phyloP scores from a whole-genome alignment of 92 coral and sea anemone genomes.

The Zoanthus sociatus region DNA sequence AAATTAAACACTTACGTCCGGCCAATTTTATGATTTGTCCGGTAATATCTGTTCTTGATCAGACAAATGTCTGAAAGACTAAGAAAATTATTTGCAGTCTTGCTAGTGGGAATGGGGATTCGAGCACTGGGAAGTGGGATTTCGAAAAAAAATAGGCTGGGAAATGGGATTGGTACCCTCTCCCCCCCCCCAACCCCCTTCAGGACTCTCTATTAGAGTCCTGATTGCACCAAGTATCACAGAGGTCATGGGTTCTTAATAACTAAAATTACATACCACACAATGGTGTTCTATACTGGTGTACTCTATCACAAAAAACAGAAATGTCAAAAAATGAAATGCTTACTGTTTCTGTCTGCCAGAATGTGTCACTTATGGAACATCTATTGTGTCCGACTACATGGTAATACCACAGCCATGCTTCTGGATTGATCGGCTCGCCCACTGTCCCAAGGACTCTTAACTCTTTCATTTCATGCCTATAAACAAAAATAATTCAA shows the following conservation, averaged over 20 bases:
- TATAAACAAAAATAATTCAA: constrained; percentile 3
- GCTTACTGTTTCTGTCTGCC: constrained; percentile 99
- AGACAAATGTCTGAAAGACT: too few species aligned
- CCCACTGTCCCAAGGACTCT: constrained; percentile 97
- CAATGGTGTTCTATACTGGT: background rate
- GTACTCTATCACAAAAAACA: background rate
- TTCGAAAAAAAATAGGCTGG: too few species aligned
- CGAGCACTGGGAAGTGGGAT: too few species aligned
- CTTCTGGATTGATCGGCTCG: constrained; percentile 98
- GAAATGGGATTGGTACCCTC: too few species aligned
- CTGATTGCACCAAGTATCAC: too few species aligned
- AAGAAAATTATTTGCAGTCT: too few species aligned
- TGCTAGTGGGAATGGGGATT: too few species aligned
- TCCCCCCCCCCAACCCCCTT: too few species aligned
- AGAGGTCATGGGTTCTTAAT: too few species aligned
- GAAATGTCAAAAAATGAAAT: background rate
- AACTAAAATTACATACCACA: background rate
- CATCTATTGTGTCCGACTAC: constrained; percentile 86
- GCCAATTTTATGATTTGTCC: background rate
- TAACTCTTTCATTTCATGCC: constrained; percentile 81
- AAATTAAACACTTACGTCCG: background rate
- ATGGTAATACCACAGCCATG: constrained; percentile 98
- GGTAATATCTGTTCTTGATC: too few species aligned
- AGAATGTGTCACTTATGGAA: constrained; percentile 93
- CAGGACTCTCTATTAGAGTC: too few species aligned